A percentile compares a stretch with the other conserved stretches of the same genome.
Conservation (phyloP, 2,888 invertebrate species). For the Callyntrura guangdongensis region DNA sequence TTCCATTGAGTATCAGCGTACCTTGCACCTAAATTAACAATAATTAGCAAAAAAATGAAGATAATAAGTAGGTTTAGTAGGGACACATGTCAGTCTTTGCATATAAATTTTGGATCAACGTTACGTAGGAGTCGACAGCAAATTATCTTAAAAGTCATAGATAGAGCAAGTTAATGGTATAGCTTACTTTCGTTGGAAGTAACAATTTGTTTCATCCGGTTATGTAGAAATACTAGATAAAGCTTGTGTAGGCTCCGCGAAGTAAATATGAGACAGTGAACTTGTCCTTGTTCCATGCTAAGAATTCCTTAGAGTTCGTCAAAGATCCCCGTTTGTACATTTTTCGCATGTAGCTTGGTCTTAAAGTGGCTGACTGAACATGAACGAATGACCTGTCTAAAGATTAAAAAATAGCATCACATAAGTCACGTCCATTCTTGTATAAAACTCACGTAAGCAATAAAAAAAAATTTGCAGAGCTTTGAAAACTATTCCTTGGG, state of each 20-base stretch:
- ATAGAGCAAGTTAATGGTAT: not conserved
- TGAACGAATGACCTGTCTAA: too few relatives aligned
- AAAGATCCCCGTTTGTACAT: too few relatives aligned
- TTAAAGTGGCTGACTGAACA: too few relatives aligned
- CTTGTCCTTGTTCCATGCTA: not conserved
- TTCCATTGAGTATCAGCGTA: not conserved
- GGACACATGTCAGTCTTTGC: not conserved
- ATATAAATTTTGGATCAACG: conserved; percentile 38
- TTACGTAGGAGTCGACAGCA: not conserved
- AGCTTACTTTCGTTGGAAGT: not conserved
- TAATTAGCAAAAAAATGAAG: conserved; percentile 62
- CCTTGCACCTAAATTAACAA: conserved; percentile 60
- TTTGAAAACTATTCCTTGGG: too few relatives aligned
- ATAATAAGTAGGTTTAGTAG: not conserved
- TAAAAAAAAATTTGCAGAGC: too few relatives aligned
- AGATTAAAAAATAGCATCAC: too few relatives aligned
- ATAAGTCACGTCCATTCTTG: too few relatives aligned
- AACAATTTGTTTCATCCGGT: not conserved
- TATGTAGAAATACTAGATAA: too few relatives aligned
- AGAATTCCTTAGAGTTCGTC: too few relatives aligned
- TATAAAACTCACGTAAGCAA: too few relatives aligned
- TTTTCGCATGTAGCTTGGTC: too few relatives aligned
- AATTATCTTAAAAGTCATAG: too few relatives aligned
- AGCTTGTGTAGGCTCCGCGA: not conserved
- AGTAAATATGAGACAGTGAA: not conserved